Conservation (phyloP, 1,140 invertebrate species). For the Sinonovacula constricta region DNA sequence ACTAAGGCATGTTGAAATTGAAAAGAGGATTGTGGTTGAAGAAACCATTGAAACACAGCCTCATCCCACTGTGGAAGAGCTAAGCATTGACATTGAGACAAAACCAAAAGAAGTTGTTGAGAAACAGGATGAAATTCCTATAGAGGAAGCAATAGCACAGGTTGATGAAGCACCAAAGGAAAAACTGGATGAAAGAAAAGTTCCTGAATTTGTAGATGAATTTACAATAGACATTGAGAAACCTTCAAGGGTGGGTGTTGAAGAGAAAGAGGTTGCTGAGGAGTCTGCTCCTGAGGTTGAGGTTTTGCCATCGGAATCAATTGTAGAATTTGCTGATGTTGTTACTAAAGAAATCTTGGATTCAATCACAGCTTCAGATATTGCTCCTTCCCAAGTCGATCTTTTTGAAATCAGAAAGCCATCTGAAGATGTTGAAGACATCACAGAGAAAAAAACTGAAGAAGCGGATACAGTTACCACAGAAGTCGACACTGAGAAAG, state of each 20-base stretch:
- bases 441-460: constrained; percentile 1
- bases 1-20: too few relatives aligned
- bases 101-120: too few relatives aligned
- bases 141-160: constrained; percentile 32
- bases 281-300: constrained; percentile 16
- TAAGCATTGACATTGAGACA: too few relatives aligned
- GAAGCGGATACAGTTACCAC: background rate
- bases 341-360: constrained; percentile 45
- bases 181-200: constrained; percentile 37
- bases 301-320: constrained; percentile 22
- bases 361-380: background rate
- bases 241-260: background rate
- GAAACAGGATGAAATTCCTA: constrained; percentile 31
- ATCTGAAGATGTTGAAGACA: constrained; percentile 30
- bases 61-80: too few relatives aligned
- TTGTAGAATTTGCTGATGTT: constrained; percentile 38
- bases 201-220: background rate
- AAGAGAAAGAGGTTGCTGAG: background rate
- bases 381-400: background rate
- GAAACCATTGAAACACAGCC: too few relatives aligned
- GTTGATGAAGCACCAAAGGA: constrained; percentile 49
- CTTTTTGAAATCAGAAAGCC: background rate
- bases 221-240: constrained; percentile 10
- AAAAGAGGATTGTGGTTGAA: too few relatives aligned
- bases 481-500: background rate